These are phyloP conservation scores for Australoheros scitulus DNA, from an alignment of 2,113 vertebrate species.

Conservation along the genomic window DNA sequence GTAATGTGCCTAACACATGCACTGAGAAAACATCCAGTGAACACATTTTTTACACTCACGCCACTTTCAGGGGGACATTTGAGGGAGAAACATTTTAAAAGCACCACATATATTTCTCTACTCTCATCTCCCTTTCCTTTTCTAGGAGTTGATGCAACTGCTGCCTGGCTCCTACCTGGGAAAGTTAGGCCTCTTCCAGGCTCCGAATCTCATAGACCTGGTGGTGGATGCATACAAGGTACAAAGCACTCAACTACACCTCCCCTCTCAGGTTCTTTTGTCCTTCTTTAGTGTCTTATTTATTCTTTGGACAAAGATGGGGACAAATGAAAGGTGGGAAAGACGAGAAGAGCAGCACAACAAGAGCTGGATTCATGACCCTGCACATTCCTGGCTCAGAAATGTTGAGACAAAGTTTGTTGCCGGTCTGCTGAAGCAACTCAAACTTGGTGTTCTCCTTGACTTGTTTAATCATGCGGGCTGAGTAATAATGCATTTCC, in stretches of 20 bases:
- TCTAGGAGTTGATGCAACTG: conserved; percentile 86
- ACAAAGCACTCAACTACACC: conserved; percentile 40
- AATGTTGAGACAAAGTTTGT: background rate
- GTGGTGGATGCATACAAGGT: conserved; percentile 96
- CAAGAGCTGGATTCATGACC: conserved; percentile 19
- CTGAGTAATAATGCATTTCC: conserved; percentile 14
- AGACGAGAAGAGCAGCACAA: conserved; percentile 11
- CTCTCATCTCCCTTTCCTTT: conserved; percentile 14
- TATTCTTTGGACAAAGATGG: conserved; percentile 8
- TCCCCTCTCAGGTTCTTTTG: background rate
- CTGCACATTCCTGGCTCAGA: conserved; percentile 14
- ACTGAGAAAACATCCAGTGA: background rate
- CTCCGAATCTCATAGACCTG: conserved; percentile 93
- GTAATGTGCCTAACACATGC: conserved; percentile 77
- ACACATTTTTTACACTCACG: background rate
- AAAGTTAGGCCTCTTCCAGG: conserved; percentile 87
- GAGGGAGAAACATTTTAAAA: background rate
- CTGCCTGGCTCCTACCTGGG: conserved; percentile 91
- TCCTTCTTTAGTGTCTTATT: background rate
- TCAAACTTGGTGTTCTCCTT: conserved; percentile 4
- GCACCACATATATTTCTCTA: background rate
- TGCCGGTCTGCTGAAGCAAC: background rate
- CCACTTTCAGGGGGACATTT: background rate
- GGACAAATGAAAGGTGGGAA: background rate
- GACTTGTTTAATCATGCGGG: background rate